Conservation (phyloP, 2,888 invertebrate genomes). For the Synergus itoensis region DNA sequence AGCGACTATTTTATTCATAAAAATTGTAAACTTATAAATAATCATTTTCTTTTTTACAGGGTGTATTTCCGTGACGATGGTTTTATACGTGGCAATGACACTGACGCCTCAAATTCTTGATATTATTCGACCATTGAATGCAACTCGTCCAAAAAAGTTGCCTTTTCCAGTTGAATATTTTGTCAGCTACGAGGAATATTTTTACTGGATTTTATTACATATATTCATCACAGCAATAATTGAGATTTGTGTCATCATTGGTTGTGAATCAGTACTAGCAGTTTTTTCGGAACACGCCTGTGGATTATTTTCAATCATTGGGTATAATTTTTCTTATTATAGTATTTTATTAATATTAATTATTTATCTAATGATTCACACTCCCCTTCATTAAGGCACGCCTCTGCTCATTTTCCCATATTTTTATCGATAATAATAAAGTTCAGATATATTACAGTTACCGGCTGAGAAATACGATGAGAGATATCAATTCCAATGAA, state of each 20-base stretch:
- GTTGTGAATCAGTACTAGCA: not conserved
- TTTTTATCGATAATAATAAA: no score
- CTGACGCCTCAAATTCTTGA: conserved; percentile 40
- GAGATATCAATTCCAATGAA: not conserved
- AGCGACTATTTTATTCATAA: no score
- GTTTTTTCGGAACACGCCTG: conserved; percentile 7
- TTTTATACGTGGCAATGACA: conserved; percentile 25
- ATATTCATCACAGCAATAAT: conserved; percentile 3
- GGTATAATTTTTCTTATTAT: not conserved
- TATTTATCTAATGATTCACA: no score
- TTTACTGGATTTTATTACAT: conserved; percentile 32
- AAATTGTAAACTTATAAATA: no score
- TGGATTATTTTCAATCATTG: conserved; percentile 12
- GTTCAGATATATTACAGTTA: not conserved
- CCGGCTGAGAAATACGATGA: not conserved
- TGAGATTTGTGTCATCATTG: not conserved
- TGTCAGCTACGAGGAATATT: conserved; percentile 37
- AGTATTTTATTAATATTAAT: no score
- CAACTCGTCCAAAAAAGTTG: conserved; percentile 34
- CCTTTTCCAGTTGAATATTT: conserved; percentile 12
- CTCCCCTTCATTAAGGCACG: no score
- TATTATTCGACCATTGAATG: conserved; percentile 41
- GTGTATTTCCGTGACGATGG: not conserved
- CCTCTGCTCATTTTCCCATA: no score
- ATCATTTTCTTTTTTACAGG: not conserved